Percentiles rank a stretch among this genome's conserved stretches.
Evolutionary conservation across 1,140 invertebrate genomes (phyloP).

Genomic region (Trinorchestia longiramus): DNA sequence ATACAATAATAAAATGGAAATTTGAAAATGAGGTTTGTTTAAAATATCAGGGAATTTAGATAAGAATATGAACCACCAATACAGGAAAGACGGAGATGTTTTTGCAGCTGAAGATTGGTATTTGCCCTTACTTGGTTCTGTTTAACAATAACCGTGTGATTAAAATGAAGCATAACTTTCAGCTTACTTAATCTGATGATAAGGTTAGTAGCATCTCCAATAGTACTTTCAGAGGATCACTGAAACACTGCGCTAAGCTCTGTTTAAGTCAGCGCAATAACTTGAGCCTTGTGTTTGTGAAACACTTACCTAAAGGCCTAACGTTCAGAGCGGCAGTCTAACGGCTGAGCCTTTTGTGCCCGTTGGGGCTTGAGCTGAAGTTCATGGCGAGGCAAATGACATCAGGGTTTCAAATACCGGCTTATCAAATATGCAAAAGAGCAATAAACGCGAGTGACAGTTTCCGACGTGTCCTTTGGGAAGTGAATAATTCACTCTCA

Average conservation of each 20-base stretch:
- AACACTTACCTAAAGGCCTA: neutral
- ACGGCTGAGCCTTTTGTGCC: neutral
- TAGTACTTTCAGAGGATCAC: neutral
- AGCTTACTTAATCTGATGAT: neutral
- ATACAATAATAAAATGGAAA: no score
- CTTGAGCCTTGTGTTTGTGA: neutral
- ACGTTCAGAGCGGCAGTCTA: neutral
- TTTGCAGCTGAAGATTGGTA: no score
- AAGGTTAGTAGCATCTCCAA: neutral
- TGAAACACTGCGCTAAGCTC: neutral
- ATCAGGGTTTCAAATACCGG: neutral
- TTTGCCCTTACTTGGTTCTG: no score
- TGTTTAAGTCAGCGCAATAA: neutral
- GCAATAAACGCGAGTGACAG: neutral
- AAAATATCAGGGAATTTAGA: no score
- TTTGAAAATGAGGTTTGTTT: no score
- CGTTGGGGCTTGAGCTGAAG: neutral
- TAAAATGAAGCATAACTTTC: neutral
- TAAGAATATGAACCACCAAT: no score
- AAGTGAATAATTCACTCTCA: neutral
- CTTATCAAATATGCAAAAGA: slow-evolving; percentile 9
- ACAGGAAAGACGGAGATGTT: no score
- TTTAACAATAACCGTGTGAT: no score
- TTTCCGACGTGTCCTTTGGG: neutral
- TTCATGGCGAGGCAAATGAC: neutral